phyloP scores from a whole-genome alignment of 1,140 invertebrate genomes.

The Cydia strobilella region DNA sequence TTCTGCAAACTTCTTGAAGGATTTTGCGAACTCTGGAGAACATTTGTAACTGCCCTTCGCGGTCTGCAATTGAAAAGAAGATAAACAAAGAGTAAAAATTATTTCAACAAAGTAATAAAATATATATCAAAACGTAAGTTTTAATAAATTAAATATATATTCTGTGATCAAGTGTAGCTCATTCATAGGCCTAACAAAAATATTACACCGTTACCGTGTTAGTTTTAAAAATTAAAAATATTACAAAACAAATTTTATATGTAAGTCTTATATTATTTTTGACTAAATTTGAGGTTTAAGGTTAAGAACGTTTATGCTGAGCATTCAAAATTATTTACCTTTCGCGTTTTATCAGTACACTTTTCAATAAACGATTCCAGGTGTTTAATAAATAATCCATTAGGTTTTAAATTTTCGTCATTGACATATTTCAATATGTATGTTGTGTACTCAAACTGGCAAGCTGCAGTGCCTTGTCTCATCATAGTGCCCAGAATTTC shows the following conservation, averaged over 20 bases:
- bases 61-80: slow-evolving; percentile 45
- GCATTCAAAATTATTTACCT: slow-evolving; percentile 44
- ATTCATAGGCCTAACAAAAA: neutral
- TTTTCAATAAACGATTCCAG: slow-evolving; percentile 80
- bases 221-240: no score
- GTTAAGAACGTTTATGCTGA: neutral
- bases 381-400: slow-evolving; percentile 80
- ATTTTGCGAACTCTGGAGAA: slow-evolving; percentile 41
- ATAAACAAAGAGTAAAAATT: no score
- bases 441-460: slow-evolving; percentile 84
- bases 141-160: neutral
- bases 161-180: no score
- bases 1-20: slow-evolving; percentile 60
- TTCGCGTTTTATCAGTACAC: slow-evolving; percentile 56
- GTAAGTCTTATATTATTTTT: neutral
- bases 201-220: no score
- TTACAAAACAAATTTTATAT: neutral
- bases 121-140: neutral
- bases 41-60: slow-evolving; percentile 35
- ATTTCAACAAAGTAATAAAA: neutral
- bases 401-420: slow-evolving; percentile 82
- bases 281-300: neutral
- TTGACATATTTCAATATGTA: slow-evolving; percentile 84
- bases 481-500: slow-evolving; percentile 87
- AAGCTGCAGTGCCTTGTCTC: slow-evolving; percentile 79